Evolutionary conservation across 2,888 invertebrate species (phyloP), one percentile per base, ranked within the genome.

Genomic region (Gryllus longicercus): DNA sequence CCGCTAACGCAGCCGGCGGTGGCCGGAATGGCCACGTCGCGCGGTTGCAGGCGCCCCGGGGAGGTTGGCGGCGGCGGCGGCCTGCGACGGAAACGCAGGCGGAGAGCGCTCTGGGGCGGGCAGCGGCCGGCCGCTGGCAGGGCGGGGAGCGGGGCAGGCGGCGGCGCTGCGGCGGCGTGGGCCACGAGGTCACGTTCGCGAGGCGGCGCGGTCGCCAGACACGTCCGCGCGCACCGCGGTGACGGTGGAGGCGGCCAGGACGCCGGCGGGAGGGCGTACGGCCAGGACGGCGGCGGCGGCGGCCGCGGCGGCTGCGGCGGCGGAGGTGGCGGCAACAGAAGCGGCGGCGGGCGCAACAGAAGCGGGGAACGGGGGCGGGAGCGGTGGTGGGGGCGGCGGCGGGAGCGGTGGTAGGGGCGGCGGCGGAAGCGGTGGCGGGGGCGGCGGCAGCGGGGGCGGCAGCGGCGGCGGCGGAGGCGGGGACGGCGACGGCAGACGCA

Each of bases 401-500:
- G 63, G 2, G 14, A 2, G 63, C 0, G 2, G 63, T 2, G 2
- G 63, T 0, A 12, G 2, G 63, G 14, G 63, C 77, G 74, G 74
- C n/a, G 18, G 2, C 12, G 12, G 3, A 2, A 2, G 4, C 63
- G 5, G 12, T 4, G 14, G 5, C 12, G 18, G 63, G 2, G 25
- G 14, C 63, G 14, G 18, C 5, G 63, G 63, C 3, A 63, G 5
- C 2, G 2, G 18, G 5, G 2, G 76, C 75, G 76, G 74, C 63
- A n/a, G n/a, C n/a, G 78, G 63, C 76, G 80, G 74, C 76, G 78
- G 77, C 50, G 76, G 78, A 23, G 75, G 77, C 23, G 75, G 51
- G 50, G 50, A 38, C 14, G 77, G 11, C 21, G 23, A 11, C 1
- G 75, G n/a, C 21, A 21, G 75, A 1, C n/a, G 14, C 63, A 14